Evolutionary conservation across 1,140 invertebrate genomes (phyloP).

Genomic region (Melanaphis sacchari): DNA sequence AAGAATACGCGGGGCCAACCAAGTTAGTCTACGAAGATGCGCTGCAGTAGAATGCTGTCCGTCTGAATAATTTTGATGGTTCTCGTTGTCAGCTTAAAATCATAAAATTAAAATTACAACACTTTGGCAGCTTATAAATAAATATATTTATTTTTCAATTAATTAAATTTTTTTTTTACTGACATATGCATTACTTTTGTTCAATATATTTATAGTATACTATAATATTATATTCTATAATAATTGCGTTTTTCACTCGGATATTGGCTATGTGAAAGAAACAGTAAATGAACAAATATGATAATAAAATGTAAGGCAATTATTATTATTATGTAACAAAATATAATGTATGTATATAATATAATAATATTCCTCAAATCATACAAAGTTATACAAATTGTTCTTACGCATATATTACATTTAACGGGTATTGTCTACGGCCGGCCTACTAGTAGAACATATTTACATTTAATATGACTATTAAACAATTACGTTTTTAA

Average conservation of each 20-base stretch:
- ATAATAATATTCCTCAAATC: not conserved
- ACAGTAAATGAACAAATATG: not conserved
- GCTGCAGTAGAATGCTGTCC: not conserved
- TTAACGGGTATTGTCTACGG: not conserved
- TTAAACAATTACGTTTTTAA: not conserved
- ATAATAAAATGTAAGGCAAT: not conserved
- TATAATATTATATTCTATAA: not conserved
- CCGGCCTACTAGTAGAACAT: not conserved
- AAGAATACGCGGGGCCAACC: constrained; percentile 58
- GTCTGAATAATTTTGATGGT: not conserved
- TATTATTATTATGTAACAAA: not conserved
- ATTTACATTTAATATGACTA: not conserved
- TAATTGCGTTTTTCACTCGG: not conserved
- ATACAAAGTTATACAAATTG: not conserved
- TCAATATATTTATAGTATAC: not conserved
- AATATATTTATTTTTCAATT: not conserved
- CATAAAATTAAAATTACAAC: not conserved
- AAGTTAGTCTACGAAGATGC: constrained; percentile 46
- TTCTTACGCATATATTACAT: not conserved
- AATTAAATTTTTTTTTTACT: not conserved
- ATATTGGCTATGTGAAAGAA: not conserved
- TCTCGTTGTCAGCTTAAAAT: not conserved
- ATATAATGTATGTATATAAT: not conserved
- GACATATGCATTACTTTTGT: not conserved
- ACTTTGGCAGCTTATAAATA: not conserved